Percentiles rank a stretch among this genome's conserved stretches.
Evolutionary conservation across 2,113 vertebrate genomes (phyloP).

Genomic region (Leptocoma aspasia): DNA sequence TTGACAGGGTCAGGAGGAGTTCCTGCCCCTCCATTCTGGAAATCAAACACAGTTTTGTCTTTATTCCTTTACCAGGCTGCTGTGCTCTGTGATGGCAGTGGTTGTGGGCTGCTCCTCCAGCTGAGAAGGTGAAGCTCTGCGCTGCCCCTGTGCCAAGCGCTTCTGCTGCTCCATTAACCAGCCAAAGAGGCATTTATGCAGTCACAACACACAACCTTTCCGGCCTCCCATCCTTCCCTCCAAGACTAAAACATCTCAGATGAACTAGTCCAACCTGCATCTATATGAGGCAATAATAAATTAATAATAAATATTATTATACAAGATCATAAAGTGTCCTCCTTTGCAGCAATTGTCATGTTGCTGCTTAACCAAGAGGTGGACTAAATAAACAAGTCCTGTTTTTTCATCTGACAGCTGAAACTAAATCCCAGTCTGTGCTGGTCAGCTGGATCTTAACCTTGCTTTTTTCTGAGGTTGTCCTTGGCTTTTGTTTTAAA

Average conservation of each 20-base stretch:
- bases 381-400: neutral
- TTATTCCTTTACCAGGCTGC: neutral
- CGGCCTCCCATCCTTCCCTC: neutral
- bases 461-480: neutral
- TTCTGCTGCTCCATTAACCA: slow-evolving; percentile 24
- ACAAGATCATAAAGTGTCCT: neutral
- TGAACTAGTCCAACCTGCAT: neutral
- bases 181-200: neutral
- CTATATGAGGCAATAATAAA: neutral
- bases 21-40: neutral
- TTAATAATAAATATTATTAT: neutral
- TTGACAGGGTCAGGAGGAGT: neutral
- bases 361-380: neutral
- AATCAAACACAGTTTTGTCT: neutral
- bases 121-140: neutral
- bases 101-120: neutral
- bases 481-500: neutral
- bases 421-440: neutral
- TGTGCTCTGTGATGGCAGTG: neutral
- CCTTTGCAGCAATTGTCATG: neutral
- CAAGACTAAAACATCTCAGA: neutral
- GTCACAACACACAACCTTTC: neutral
- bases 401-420: neutral
- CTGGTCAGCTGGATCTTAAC: neutral
- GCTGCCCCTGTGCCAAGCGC: neutral